phyloP scores from a whole-genome alignment of 2,113 vertebrate genomes.

The Cryptoleucopteryx plumbea region DNA sequence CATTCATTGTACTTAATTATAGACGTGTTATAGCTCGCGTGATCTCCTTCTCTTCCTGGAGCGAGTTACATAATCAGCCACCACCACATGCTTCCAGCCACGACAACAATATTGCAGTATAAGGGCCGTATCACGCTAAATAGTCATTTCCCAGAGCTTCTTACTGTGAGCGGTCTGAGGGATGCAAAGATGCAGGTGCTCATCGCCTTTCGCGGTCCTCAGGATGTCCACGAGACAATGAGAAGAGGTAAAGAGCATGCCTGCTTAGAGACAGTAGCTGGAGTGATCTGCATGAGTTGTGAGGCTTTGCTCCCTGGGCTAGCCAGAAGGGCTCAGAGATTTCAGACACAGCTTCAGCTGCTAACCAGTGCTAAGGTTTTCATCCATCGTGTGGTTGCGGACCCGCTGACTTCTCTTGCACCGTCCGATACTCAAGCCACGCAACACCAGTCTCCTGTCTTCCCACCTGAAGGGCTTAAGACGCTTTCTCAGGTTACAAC shows the following conservation, averaged over 20 bases:
- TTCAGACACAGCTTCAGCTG: neutral
- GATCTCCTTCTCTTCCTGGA: neutral
- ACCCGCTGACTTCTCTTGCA: neutral
- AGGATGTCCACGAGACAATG: rapidly evolving
- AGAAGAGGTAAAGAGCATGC: neutral
- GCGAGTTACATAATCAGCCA: neutral
- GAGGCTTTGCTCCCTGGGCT: neutral
- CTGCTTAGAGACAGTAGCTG: neutral
- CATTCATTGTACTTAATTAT: slow-evolving; percentile 41
- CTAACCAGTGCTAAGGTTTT: neutral
- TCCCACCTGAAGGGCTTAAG: neutral
- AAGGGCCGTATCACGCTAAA: neutral
- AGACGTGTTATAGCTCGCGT: slow-evolving; percentile 13
- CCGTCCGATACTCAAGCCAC: neutral
- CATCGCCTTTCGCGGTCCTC: neutral
- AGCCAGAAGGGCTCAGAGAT: neutral
- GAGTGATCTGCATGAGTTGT: rapidly evolving
- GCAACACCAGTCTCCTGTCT: neutral
- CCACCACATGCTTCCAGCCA: neutral
- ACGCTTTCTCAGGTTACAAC: neutral
- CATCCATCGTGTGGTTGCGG: rapidly evolving
- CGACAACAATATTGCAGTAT: neutral
- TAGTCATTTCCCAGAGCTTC: neutral
- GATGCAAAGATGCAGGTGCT: neutral
- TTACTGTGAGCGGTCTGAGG: neutral